Percentiles rank a stretch among this genome's conserved stretches.
Evolutionary conservation across 2,888 invertebrate species (phyloP).

Genomic region (Meiosimyza platycephala): DNA sequence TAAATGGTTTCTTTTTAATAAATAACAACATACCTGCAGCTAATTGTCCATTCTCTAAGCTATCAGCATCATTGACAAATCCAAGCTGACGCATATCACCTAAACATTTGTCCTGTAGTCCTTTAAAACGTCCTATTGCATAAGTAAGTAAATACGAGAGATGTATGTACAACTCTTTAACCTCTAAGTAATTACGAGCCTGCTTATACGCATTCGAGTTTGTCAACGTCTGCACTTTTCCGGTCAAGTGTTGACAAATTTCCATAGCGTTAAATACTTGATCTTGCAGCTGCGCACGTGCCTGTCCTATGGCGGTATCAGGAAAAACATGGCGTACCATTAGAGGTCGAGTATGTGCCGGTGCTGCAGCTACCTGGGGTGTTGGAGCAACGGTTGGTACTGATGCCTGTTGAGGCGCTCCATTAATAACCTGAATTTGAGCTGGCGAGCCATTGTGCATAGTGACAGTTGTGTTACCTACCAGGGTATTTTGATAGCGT

Average conservation of each 20-base stretch:
- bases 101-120: slow-evolving; percentile 65
- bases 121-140: slow-evolving; percentile 65
- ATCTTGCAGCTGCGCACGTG: slow-evolving; percentile 62
- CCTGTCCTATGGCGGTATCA: slow-evolving; percentile 59
- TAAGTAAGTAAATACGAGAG: slow-evolving; percentile 66
- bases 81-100: slow-evolving; percentile 66
- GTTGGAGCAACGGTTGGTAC: slow-evolving; percentile 29
- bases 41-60: slow-evolving; percentile 64
- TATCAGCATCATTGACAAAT: slow-evolving; percentile 64
- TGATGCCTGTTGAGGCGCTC: slow-evolving; percentile 32
- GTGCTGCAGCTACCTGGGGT: slow-evolving; percentile 19
- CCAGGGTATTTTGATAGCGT: slow-evolving; percentile 31
- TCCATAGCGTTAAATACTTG: slow-evolving; percentile 65
- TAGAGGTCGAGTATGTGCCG: slow-evolving; percentile 43
- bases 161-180: slow-evolving; percentile 67
- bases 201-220: slow-evolving; percentile 67
- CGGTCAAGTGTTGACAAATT: slow-evolving; percentile 65
- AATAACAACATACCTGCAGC: slow-evolving; percentile 59
- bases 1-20: neutral
- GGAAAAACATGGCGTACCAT: slow-evolving; percentile 60
- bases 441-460: slow-evolving; percentile 43
- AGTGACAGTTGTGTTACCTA: slow-evolving; percentile 35
- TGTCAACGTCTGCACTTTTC: slow-evolving; percentile 65
- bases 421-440: slow-evolving; percentile 48
- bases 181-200: slow-evolving; percentile 61